Conservation (phyloP, 2,888 invertebrate species). For the Bombyx huttoni region DNA sequence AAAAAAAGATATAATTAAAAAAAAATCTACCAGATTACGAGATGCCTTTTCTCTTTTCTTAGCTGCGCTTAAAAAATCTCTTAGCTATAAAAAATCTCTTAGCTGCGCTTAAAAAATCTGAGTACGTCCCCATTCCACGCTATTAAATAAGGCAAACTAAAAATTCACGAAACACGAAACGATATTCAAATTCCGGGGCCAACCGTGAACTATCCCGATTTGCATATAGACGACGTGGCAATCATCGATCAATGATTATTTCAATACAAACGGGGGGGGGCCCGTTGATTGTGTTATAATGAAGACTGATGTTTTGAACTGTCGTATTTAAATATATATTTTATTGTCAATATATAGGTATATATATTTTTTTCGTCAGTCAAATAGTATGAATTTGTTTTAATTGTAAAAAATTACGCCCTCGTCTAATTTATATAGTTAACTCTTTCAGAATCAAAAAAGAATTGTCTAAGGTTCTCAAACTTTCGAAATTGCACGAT, state of each 20-base stretch:
- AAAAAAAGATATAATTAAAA: too few species aligned
- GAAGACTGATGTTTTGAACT: conserved; percentile 16
- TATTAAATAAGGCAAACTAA: conserved; percentile 51
- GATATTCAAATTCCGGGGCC: conserved; percentile 53
- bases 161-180: conserved; percentile 57
- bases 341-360: too few species aligned
- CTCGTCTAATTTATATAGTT: too few species aligned
- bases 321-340: neutral
- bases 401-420: too few species aligned
- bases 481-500: too few species aligned
- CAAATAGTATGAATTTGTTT: too few species aligned
- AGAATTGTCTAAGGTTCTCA: too few species aligned
- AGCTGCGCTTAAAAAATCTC: too few species aligned
- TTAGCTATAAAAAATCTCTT: neutral
- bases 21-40: too few species aligned
- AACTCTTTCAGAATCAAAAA: too few species aligned
- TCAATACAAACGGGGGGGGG: conserved; percentile 35
- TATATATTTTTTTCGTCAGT: too few species aligned
- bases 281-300: conserved; percentile 22
- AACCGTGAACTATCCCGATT: conserved; percentile 43
- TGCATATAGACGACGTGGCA: conserved; percentile 61
- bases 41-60: neutral
- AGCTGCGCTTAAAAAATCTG: neutral
- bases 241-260: conserved; percentile 53
- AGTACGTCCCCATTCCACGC: conserved; percentile 20